Evolutionary conservation across 92 coral and sea anemone species (phyloP), one percentile per base, ranked within the genome.

Genomic region (Parazoanthus atlanticus): DNA sequence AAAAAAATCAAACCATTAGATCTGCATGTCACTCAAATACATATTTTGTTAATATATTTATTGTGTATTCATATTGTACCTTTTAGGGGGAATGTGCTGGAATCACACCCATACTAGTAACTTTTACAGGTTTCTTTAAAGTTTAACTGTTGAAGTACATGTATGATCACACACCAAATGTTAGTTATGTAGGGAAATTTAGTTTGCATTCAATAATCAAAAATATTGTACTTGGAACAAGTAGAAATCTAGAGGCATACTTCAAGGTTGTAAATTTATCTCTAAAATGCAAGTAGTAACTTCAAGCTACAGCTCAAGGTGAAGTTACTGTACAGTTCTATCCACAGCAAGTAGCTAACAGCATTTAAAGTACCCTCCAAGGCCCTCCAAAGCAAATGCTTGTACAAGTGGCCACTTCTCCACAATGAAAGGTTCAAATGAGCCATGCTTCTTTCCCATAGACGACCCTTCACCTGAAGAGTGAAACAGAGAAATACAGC

Each of bases 401-500:
- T 95, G 98, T 75, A 95, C 79, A 36, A 95, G 88, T 17, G 98
- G 98, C 98, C 98, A 95, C 83, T 95, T 95, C 67, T 95, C 98
- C 70, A 95, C 78, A n/a, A 86, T 88, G 76, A 93, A 95, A 26
- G 93, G 92, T 76, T 95, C 95, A 93, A 95, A 95, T 6, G 93
- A 88, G 34, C 85, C 86, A 19, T 92, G 87, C 43, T 85, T 40
- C 26, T 85, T 54, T 40, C 89, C 89, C 82, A 71, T 73, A 3
- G 78, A 69, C 25, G 82, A 90, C 21, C 78, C 61, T 46, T 66
- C 80, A 36, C 88, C 79, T 80, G 29, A 16, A 28, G 9, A 15
- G 33, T 17, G 61, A 29, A 49, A 12, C 36, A 28, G 3, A 64
- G 12, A 69, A 19, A 19, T 5, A 17, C 64, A 0, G 5, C 8